Conservation (phyloP, 2,797 vertebrate species). For the Eutrigla gurnardus region DNA sequence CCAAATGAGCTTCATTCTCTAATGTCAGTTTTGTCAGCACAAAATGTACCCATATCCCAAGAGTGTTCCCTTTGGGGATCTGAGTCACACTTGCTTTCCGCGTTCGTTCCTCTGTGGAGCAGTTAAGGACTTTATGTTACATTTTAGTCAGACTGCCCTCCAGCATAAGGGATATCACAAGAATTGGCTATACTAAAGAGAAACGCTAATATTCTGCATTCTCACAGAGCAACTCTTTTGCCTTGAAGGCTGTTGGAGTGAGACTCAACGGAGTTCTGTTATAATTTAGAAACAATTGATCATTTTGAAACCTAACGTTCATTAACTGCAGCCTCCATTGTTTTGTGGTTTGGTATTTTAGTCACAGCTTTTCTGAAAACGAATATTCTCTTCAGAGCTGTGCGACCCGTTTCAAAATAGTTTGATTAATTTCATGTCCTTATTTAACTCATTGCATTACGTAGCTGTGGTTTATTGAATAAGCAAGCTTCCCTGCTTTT, state of each 20-base stretch:
- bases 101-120: slow-evolving; percentile 36
- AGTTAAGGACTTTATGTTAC: slow-evolving; percentile 43
- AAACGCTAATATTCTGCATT: slow-evolving; percentile 23
- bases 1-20: slow-evolving; percentile 50
- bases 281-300: slow-evolving; percentile 6
- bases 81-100: slow-evolving; percentile 49
- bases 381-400: slow-evolving; percentile 20
- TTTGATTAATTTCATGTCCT: slow-evolving; percentile 27
- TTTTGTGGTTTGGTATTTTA: slow-evolving; percentile 14
- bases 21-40: slow-evolving; percentile 45
- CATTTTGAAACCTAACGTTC: slow-evolving; percentile 1
- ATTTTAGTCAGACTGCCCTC: slow-evolving; percentile 34
- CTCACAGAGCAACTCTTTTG: not conserved
- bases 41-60: slow-evolving; percentile 40
- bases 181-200: slow-evolving; percentile 9
- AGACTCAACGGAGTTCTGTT: slow-evolving; percentile 1
- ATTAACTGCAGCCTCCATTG: slow-evolving; percentile 23
- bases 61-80: slow-evolving; percentile 29
- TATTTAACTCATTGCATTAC: slow-evolving; percentile 23
- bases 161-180: slow-evolving; percentile 17
- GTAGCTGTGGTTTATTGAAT: slow-evolving; percentile 23
- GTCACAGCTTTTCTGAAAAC: slow-evolving; percentile 13
- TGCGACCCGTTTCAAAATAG: slow-evolving; percentile 14
- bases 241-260: slow-evolving; percentile 2
- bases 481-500: not conserved